A percentile compares a stretch with the other conserved stretches of the same genome.
phyloP scores from a whole-genome alignment of 2,113 vertebrate genomes.

The Falco punctatus region DNA sequence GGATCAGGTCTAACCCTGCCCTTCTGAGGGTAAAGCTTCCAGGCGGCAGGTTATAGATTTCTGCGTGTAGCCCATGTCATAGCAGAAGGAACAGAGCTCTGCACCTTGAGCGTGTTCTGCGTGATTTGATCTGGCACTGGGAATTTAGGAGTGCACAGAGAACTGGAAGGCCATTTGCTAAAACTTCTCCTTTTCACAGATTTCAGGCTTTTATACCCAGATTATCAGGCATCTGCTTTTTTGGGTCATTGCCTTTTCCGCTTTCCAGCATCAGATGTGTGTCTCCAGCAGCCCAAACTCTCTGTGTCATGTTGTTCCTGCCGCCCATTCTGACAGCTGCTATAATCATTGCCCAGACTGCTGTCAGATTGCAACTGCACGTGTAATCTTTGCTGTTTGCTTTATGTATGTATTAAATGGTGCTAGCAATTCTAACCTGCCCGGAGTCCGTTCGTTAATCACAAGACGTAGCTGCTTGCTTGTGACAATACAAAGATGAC shows the following conservation, averaged over 20 bases:
- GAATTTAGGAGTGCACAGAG: background rate
- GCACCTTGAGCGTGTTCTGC: background rate
- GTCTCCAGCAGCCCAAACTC: background rate
- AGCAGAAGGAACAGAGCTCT: background rate
- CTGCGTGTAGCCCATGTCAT: background rate
- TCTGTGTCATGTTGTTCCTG: background rate
- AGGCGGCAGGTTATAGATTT: background rate
- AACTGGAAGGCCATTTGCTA: background rate
- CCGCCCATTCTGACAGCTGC: background rate
- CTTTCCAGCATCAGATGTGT: constrained; percentile 29
- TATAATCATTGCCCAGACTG: constrained; percentile 1
- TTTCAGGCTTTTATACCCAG: constrained; percentile 3
- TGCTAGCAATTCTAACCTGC: background rate
- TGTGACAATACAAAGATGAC: background rate
- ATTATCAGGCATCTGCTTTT: constrained; percentile 55
- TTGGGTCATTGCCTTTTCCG: constrained; percentile 36
- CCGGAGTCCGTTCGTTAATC: background rate
- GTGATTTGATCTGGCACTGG: background rate
- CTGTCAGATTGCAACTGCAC: background rate
- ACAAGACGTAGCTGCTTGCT: background rate
- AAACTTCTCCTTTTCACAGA: background rate
- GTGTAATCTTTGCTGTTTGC: background rate
- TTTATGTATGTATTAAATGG: background rate
- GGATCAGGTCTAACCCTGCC: background rate
- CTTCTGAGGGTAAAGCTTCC: background rate